Evolutionary conservation across 2,888 invertebrate species (phyloP).

Genomic region (Mythimna lalbum): DNA sequence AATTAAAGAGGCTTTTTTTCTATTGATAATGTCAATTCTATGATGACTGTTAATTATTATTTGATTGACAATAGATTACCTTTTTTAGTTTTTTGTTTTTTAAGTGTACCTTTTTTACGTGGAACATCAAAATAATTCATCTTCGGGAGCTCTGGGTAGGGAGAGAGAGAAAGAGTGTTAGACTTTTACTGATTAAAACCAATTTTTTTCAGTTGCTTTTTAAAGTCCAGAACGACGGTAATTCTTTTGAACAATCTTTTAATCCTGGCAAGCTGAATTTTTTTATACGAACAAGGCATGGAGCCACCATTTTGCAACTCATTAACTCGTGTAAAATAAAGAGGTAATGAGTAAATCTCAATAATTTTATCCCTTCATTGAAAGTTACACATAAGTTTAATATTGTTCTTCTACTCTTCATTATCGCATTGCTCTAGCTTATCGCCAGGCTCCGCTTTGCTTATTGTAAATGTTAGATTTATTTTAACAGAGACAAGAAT

Average conservation of each 20-base stretch:
- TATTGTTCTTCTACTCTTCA: neutral
- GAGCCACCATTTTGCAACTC: neutral
- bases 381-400: neutral
- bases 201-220: no score
- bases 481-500: neutral
- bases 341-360: no score
- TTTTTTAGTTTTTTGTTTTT: no score
- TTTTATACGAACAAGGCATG: neutral
- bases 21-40: no score
- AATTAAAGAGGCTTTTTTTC: no score
- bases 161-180: no score
- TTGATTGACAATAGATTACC: neutral
- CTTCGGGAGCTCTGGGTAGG: no score
- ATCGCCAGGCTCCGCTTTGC: slow-evolving; percentile 3
- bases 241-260: no score
- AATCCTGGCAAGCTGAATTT: neutral
- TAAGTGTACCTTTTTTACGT: neutral
- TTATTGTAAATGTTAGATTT: neutral
- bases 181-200: no score
- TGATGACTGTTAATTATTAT: no score
- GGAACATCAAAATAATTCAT: neutral
- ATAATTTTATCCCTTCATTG: neutral
- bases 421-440: slow-evolving; percentile 6
- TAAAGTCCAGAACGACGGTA: no score
- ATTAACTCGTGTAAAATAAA: no score